Percentiles rank a stretch among this genome's conserved stretches.
Conservation (phyloP, 2,113 vertebrate genomes). For the Pimephales promelas region DNA sequence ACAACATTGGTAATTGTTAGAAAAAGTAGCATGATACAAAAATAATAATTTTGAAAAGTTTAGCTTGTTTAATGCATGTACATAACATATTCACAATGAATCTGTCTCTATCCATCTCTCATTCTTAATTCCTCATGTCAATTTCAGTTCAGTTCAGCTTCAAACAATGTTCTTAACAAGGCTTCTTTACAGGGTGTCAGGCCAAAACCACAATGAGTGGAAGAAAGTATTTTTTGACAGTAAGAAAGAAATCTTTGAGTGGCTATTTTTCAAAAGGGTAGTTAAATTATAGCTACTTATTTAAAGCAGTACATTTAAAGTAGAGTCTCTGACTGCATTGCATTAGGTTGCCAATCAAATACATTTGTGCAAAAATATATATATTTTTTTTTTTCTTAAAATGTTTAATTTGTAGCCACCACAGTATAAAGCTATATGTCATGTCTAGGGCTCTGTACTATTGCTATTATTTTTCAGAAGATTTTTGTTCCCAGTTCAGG, state of each 20-base stretch:
- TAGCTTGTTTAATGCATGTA: background rate
- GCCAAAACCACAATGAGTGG: background rate
- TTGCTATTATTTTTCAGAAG: background rate
- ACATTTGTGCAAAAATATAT: background rate
- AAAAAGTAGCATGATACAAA: background rate
- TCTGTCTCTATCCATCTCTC: slow-evolving; percentile 2
- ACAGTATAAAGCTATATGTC: no score
- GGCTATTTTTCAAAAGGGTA: background rate
- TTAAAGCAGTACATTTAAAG: background rate
- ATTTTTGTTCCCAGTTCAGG: background rate
- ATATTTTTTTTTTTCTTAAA: no score
- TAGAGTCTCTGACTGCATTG: background rate
- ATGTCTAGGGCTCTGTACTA: no score
- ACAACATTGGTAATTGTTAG: background rate
- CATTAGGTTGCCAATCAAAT: background rate
- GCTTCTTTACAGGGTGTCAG: background rate
- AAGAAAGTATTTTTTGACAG: background rate
- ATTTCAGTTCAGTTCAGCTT: background rate
- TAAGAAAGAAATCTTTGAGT: background rate
- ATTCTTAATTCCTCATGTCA: background rate
- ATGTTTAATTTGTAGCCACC: no score
- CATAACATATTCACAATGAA: background rate
- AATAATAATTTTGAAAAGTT: background rate
- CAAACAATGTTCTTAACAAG: background rate
- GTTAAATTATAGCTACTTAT: background rate